Conservation (phyloP, 2,797 vertebrate species). For the Chaunax sp. region DNA sequence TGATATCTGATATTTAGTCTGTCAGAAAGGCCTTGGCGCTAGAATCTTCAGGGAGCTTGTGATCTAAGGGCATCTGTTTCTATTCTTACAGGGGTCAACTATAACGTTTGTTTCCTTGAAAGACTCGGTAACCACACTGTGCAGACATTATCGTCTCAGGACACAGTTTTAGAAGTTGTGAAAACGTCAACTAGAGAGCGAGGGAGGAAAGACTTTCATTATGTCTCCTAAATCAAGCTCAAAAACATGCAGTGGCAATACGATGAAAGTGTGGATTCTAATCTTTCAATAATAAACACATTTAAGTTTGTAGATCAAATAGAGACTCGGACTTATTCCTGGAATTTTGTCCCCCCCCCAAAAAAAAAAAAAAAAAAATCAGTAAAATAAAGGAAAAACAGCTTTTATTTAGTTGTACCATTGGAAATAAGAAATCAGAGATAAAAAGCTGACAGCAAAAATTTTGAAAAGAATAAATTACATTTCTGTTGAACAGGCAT, state of each 20-base stretch:
- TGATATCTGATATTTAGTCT: too few relatives aligned
- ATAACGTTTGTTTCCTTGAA: background rate
- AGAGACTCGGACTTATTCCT: slow-evolving; percentile 1
- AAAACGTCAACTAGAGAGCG: slow-evolving; percentile 5
- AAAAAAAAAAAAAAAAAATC: background rate
- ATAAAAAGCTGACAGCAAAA: too few relatives aligned
- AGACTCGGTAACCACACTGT: background rate
- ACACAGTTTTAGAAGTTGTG: slow-evolving; percentile 1
- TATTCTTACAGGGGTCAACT: background rate
- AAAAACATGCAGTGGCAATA: slow-evolving; percentile 3
- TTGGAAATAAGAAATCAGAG: background rate
- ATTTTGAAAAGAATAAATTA: background rate
- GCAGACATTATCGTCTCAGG: background rate
- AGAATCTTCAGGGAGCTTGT: too few relatives aligned
- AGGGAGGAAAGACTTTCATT: background rate
- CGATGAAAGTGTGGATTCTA: slow-evolving; percentile 9
- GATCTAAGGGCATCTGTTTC: too few relatives aligned
- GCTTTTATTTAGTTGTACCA: background rate
- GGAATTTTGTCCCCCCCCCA: too few relatives aligned
- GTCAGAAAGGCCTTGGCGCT: too few relatives aligned
- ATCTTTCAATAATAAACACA: slow-evolving; percentile 25
- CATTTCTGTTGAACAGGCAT: background rate
- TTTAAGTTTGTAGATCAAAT: slow-evolving; percentile 30
- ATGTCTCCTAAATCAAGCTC: slow-evolving; percentile 21
- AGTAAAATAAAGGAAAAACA: slow-evolving; percentile 4